A percentile compares a stretch with the other conserved stretches of the same genome.
phyloP scores from a whole-genome alignment of 1,140 invertebrate species.

The Drosophila santomea region DNA sequence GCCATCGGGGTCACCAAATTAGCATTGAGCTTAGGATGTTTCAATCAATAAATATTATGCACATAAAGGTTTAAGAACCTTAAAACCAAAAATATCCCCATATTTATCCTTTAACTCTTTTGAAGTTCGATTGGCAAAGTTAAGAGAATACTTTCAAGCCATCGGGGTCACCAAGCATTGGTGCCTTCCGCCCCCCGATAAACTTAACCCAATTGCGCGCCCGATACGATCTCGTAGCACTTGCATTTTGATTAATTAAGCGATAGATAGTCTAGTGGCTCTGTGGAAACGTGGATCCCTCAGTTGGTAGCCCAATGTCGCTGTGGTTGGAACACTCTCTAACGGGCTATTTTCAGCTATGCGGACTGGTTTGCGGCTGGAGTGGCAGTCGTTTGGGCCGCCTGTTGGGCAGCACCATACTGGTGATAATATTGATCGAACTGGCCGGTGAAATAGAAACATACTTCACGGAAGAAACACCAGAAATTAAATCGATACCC shows the following conservation, averaged over 20 bases:
- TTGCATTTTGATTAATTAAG: constrained; percentile 55
- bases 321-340: constrained; percentile 37
- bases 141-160: background rate
- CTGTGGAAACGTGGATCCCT: background rate
- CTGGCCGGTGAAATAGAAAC: constrained; percentile 7
- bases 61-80: no score
- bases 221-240: background rate
- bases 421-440: constrained; percentile 34
- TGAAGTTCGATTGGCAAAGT: no score
- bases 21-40: no score
- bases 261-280: background rate
- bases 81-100: no score
- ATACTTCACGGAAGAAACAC: background rate
- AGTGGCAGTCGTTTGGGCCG: constrained; percentile 14
- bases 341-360: constrained; percentile 42
- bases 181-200: background rate
- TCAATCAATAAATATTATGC: no score
- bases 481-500: background rate
- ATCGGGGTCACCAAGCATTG: constrained; percentile 1
- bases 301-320: constrained; percentile 46
- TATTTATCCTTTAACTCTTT: no score
- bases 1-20: no score
- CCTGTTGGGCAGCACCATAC: constrained; percentile 22
- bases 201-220: background rate
- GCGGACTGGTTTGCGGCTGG: constrained; percentile 50